Percentiles rank a stretch among this genome's conserved stretches.
Conservation (phyloP, 2,797 vertebrate genomes). For the Phylloscopus collybita region DNA sequence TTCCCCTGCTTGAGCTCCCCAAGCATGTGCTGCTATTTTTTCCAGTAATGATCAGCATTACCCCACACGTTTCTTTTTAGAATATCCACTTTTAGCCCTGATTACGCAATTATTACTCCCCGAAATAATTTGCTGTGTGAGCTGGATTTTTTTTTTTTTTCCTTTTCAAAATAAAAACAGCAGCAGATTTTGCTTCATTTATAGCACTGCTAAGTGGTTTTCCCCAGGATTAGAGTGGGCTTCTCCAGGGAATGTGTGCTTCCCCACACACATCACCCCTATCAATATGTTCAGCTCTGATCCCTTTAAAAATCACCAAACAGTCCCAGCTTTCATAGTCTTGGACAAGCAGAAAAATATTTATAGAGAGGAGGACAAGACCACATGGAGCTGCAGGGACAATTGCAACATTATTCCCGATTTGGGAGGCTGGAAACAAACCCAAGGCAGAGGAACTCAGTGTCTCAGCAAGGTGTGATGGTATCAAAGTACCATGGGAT, state of each 20-base stretch:
- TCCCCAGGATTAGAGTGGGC: not conserved
- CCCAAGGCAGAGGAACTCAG: not conserved
- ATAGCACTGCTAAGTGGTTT: not conserved
- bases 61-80: not conserved
- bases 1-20: constrained; percentile 14
- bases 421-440: not conserved
- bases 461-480: not conserved
- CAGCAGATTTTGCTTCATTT: not conserved
- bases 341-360: not conserved
- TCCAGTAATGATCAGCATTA: not conserved
- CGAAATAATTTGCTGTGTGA: not conserved
- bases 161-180: not conserved
- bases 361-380: not conserved
- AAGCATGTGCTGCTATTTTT: constrained; percentile 9
- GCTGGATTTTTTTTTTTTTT: not conserved
- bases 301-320: not conserved
- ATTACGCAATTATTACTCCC: constrained; percentile 6
- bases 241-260: not conserved
- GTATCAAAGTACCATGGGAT: not conserved
- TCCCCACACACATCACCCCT: not conserved
- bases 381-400: not conserved
- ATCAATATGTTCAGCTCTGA: not conserved
- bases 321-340: not conserved
- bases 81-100: not conserved
- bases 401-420: not conserved